These are phyloP conservation scores for Orthosia cruda DNA, from an alignment of 2,888 invertebrate species.

Conservation along the genomic window DNA sequence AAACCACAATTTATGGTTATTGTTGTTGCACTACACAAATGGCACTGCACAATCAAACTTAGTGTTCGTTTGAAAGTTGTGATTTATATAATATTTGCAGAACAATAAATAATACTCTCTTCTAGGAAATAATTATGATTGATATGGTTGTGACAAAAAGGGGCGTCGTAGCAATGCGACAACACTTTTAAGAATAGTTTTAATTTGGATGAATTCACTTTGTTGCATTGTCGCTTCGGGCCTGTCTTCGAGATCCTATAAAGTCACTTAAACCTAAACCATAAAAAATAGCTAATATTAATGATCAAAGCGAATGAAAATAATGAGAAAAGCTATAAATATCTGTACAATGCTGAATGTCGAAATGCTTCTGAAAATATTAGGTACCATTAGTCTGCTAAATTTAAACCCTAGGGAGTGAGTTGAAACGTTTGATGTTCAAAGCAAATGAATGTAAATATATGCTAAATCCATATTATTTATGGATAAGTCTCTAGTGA, in stretches of 20 bases:
- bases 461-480: too few relatives aligned
- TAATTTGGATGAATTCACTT: too few relatives aligned
- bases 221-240: too few relatives aligned
- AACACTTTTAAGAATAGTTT: too few relatives aligned
- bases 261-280: background rate
- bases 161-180: too few relatives aligned
- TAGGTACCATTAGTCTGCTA: too few relatives aligned
- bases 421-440: too few relatives aligned
- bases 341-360: slow-evolving; percentile 21
- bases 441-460: too few relatives aligned
- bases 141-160: background rate
- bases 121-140: background rate
- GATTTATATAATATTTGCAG: background rate
- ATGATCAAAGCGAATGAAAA: slow-evolving; percentile 8
- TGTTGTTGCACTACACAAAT: slow-evolving; percentile 22
- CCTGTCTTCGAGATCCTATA: too few relatives aligned
- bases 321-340: slow-evolving; percentile 18
- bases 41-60: background rate
- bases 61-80: background rate
- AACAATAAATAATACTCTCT: background rate
- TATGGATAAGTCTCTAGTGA: too few relatives aligned
- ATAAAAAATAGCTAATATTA: background rate
- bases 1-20: slow-evolving; percentile 57
- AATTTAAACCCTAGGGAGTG: too few relatives aligned
- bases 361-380: slow-evolving; percentile 26